These are phyloP conservation scores for Dryas iulia DNA, from an alignment of 1,140 invertebrate genomes.

Conservation along the genomic window DNA sequence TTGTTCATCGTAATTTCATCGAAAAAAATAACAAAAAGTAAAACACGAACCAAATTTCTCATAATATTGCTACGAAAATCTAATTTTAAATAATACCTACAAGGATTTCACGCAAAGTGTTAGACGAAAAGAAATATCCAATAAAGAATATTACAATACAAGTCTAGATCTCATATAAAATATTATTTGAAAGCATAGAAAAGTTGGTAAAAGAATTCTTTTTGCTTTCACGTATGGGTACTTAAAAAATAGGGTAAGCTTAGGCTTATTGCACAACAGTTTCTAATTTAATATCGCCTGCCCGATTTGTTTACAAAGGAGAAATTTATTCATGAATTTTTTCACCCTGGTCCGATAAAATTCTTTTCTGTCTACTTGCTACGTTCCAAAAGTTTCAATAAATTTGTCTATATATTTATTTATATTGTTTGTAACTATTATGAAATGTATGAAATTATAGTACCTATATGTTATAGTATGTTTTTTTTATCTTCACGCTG, in stretches of 20 bases:
- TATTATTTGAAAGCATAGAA: neutral
- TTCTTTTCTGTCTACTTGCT: neutral
- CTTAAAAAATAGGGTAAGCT: constrained; percentile 9
- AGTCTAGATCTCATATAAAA: constrained; percentile 3
- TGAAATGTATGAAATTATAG: no score
- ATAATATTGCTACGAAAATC: neutral
- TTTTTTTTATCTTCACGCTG: no score
- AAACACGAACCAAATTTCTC: neutral
- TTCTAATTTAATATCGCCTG: constrained; percentile 23
- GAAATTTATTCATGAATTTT: constrained; percentile 75
- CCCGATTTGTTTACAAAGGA: constrained; percentile 73
- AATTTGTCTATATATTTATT: neutral
- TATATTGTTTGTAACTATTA: neutral
- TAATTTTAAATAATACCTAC: neutral
- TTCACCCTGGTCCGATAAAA: constrained; percentile 45
- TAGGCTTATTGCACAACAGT: constrained; percentile 11
- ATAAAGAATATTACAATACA: neutral
- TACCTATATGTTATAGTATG: no score
- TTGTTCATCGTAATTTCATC: no score
- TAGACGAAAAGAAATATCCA: neutral
- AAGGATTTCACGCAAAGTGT: neutral
- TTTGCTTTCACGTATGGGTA: neutral
- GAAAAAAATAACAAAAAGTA: neutral
- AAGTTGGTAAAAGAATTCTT: neutral
- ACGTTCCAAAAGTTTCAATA: neutral